A percentile compares a stretch with the other conserved stretches of the same genome.
Evolutionary conservation across 1,140 invertebrate genomes (phyloP).

Genomic region (Branchinecta lindahli): DNA sequence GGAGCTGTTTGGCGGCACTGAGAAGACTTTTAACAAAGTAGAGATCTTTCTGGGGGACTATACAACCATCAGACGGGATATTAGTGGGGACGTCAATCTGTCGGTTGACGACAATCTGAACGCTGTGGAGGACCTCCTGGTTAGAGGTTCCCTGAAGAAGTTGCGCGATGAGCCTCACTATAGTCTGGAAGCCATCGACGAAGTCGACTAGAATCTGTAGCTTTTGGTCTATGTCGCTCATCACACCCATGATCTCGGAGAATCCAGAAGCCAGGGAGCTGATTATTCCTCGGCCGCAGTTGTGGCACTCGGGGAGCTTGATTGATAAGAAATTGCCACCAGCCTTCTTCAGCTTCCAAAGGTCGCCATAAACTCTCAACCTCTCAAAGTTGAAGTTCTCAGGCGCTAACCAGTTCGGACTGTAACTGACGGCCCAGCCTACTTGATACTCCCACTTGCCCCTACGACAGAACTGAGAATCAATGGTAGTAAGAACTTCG

Average conservation of each 20-base stretch:
- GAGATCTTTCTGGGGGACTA: background rate
- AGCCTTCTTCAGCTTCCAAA: background rate
- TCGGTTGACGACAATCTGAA: background rate
- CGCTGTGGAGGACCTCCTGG: background rate
- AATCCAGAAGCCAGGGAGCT: background rate
- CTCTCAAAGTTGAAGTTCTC: background rate
- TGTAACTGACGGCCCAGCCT: background rate
- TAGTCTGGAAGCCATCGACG: background rate
- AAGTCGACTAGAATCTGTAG: background rate
- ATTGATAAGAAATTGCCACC: background rate
- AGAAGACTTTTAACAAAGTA: background rate
- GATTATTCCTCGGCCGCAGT: background rate
- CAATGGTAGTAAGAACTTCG: background rate
- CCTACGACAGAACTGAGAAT: background rate
- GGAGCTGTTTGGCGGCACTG: background rate
- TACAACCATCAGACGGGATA: background rate
- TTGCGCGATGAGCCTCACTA: background rate
- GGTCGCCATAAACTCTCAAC: background rate
- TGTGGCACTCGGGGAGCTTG: background rate
- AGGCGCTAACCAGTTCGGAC: background rate
- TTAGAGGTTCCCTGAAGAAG: background rate
- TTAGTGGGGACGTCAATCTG: background rate
- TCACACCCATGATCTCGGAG: background rate
- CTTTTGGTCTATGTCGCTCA: background rate
- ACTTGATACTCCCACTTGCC: background rate